Conservation (phyloP, 2,113 vertebrate species). For the Lipophrys pholis region DNA sequence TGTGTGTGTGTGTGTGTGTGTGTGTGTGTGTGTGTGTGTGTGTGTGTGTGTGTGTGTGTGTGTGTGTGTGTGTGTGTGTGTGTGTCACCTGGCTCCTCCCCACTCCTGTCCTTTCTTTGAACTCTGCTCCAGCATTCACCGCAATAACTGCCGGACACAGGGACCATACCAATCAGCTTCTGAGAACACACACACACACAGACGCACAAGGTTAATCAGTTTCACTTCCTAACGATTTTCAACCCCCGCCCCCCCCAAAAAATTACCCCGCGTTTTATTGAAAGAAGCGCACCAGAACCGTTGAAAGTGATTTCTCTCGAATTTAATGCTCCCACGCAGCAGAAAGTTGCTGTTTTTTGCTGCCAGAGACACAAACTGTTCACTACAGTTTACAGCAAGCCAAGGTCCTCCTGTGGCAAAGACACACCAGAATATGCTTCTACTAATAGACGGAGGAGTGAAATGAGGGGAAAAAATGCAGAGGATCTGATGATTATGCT, state of each 20-base stretch:
- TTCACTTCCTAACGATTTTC: conserved; percentile 13
- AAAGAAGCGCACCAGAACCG: conserved; percentile 11
- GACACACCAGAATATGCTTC: conserved; percentile 1
- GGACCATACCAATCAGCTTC: conserved; percentile 40
- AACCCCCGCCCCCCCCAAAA: neutral
- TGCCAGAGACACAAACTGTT: conserved; percentile 24
- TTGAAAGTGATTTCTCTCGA: conserved; percentile 28
- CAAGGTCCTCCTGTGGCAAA: conserved; percentile 15
- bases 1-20: too few species aligned
- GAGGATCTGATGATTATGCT: conserved; percentile 22
- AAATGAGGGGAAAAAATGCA: conserved; percentile 15
- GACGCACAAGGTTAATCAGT: conserved; percentile 8
- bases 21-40: conserved; percentile 7
- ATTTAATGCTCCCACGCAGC: conserved; percentile 20
- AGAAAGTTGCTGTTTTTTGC: conserved; percentile 19
- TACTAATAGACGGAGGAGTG: conserved; percentile 32
- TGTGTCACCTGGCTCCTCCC: conserved; percentile 30
- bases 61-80: conserved; percentile 6
- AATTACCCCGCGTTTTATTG: neutral
- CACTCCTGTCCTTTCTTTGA: conserved; percentile 66
- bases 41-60: conserved; percentile 11
- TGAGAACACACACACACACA: conserved; percentile 9
- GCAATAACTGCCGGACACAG: conserved; percentile 41
- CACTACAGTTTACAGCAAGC: conserved; percentile 20
- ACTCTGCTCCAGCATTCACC: conserved; percentile 52